Conservation (phyloP, 2,113 vertebrate genomes). For the Heterotis niloticus region DNA sequence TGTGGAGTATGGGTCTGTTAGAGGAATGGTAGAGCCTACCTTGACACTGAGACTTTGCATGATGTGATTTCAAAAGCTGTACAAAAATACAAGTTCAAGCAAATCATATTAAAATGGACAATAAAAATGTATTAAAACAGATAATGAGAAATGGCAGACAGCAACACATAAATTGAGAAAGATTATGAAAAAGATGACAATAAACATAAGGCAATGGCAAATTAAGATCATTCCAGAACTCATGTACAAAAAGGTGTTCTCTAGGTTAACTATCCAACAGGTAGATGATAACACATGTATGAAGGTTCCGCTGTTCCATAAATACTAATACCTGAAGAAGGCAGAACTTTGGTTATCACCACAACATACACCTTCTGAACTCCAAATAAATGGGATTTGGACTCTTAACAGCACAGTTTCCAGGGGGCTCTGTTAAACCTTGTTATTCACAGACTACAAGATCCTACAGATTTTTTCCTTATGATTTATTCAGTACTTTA, state of each 20-base stretch:
- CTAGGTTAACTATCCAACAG: too few species aligned
- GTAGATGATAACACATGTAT: too few species aligned
- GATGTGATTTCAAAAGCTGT: conserved; percentile 99
- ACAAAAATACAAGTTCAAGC: conserved; percentile 84
- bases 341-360: too few species aligned
- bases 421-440: too few species aligned
- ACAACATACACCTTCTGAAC: too few species aligned
- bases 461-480: too few species aligned
- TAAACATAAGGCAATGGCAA: background rate
- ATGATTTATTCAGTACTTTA: too few species aligned
- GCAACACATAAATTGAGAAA: conserved; percentile 19
- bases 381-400: too few species aligned
- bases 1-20: conserved; percentile 12
- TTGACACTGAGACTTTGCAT: conserved; percentile 93
- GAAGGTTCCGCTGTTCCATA: too few species aligned
- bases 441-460: too few species aligned
- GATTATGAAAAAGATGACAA: conserved; percentile 12
- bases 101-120: conserved; percentile 75
- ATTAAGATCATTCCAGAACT: background rate
- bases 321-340: too few species aligned
- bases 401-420: too few species aligned
- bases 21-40: conserved; percentile 76
- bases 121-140: conserved; percentile 43
- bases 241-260: background rate
- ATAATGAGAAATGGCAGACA: conserved; percentile 33